Evolutionary conservation across 1,140 invertebrate genomes (phyloP).

Genomic region (Lepidurus arcticus): DNA sequence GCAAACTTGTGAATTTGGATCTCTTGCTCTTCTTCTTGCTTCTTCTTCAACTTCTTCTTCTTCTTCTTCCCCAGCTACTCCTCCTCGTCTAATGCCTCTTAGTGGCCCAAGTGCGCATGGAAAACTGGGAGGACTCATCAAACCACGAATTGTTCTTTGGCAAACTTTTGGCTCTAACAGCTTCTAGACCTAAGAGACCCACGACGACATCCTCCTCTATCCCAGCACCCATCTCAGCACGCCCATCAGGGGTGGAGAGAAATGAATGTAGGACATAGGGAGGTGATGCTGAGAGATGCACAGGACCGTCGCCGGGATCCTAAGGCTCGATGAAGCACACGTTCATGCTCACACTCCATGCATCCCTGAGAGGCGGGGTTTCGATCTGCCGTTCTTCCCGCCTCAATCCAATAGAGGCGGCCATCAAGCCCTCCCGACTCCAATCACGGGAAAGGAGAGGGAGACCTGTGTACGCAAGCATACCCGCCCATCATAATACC

Average conservation of each 20-base stretch:
- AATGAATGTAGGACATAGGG: neutral
- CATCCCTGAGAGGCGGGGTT: slow-evolving; percentile 13
- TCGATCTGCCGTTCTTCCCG: neutral
- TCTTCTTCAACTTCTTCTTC: neutral
- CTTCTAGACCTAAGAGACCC: neutral
- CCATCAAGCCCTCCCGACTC: slow-evolving; percentile 1
- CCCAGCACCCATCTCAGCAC: neutral
- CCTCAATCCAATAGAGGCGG: slow-evolving; percentile 20
- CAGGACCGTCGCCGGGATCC: neutral
- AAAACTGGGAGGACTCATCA: neutral
- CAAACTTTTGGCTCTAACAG: neutral
- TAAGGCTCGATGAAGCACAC: slow-evolving; percentile 8
- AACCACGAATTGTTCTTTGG: slow-evolving; percentile 19
- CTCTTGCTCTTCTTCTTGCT: neutral
- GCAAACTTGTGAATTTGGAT: slow-evolving; percentile 2
- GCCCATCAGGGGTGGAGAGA: slow-evolving; percentile 3
- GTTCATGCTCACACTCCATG: slow-evolving; percentile 6
- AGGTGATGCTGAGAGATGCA: neutral
- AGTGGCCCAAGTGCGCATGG: slow-evolving; percentile 16
- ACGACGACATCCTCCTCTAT: slow-evolving; percentile 6
- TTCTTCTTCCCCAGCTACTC: neutral
- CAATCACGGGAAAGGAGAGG: slow-evolving; percentile 7
- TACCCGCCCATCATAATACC: neutral
- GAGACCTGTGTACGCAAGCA: neutral
- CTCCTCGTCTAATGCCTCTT: neutral